Base-by-base conservation (phyloP, 2,888 invertebrate genomes). In the Cheilosia scutellata region DNA sequence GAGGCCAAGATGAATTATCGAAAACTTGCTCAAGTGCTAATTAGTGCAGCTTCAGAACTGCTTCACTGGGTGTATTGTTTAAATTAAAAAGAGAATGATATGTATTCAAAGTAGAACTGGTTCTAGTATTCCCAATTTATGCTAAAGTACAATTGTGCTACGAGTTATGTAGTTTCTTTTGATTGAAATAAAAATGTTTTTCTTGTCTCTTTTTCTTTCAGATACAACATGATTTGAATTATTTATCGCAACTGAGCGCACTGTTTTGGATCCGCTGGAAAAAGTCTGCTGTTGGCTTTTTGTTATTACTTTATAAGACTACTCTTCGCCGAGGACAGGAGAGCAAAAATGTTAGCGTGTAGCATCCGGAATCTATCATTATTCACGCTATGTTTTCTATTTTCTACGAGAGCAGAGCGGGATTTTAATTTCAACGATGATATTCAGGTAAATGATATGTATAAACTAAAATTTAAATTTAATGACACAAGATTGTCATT, bases 381-480 rank as follows among this genome's bases (percentile, higher is more conserved):
- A 71, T 57, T 84, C 37, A 55, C 53, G 27, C 57, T 84, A 60
- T 80, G 70, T 60, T 75, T 80, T 75, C 70, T 84, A 31, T 47
- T 80, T 60, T 75, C 75, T 16, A 80, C 80, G 47, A 80, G 65
- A 71, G 79, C 80, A 47, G 84, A 84, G 31, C 74, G 80, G 7
- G 84, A 84, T 65, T 84, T 84, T 49, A 84, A 84, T 66, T 84
- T 84, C 53, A 84, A 84, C 58, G 84, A 84, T 66, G 84, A 84
- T 31, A 25, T 65, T 31, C 83, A 83, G 80, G 84, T 84, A 71
- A 82, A n/a, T 58, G 29, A 53, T 13, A 25, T 65, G 29, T 20
- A 1, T 20, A 47, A 16, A 16, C 2, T 47, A 16, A n/a, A 42
- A 42, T 5, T 13, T 13, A 11, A 13, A 42, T 16, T 16, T 16